A percentile compares a stretch with the other conserved stretches of the same genome.
Evolutionary conservation across 30 jellyfish, hydroid and myxozoan genomes (phyloP).

Genomic region (Phacellophora camtschatica): DNA sequence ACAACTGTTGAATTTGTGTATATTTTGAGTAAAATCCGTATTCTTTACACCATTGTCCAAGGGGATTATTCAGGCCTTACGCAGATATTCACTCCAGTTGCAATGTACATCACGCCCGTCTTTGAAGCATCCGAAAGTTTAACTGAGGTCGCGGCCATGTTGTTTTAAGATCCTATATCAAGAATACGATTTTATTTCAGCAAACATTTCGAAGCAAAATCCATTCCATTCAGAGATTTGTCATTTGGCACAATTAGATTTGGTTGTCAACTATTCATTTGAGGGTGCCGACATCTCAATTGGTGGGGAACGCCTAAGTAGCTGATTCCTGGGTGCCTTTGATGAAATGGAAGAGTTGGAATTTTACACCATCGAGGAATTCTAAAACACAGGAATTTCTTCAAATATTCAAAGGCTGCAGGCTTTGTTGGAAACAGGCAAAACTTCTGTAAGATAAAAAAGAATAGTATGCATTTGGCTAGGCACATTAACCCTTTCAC

Average conservation of each 20-base stretch:
- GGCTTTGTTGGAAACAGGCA: too few relatives aligned
- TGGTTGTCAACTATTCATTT: constrained; percentile 49
- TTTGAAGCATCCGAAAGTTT: constrained; percentile 67
- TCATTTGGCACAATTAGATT: constrained; percentile 29
- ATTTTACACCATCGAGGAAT: too few relatives aligned
- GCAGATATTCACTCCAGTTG: constrained; percentile 10
- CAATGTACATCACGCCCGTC: constrained; percentile 40
- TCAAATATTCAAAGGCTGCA: too few relatives aligned
- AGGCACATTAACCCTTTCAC: too few relatives aligned
- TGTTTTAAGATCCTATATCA: constrained; percentile 40
- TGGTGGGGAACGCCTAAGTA: too few relatives aligned
- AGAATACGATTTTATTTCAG: constrained; percentile 10
- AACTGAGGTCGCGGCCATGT: constrained; percentile 68
- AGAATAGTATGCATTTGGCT: too few relatives aligned
- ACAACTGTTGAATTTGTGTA: neutral
- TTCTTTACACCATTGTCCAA: constrained; percentile 47
- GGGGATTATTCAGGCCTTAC: constrained; percentile 47
- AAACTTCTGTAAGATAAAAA: too few relatives aligned
- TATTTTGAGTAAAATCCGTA: constrained; percentile 12
- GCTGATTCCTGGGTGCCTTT: too few relatives aligned
- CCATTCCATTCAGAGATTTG: constrained; percentile 36
- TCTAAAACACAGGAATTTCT: too few relatives aligned
- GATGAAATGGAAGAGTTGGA: too few relatives aligned
- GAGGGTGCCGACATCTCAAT: too few relatives aligned
- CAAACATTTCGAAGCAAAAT: constrained; percentile 37